Base-by-base conservation (phyloP, 2,113 vertebrate genomes). In the Scomber colias region DNA sequence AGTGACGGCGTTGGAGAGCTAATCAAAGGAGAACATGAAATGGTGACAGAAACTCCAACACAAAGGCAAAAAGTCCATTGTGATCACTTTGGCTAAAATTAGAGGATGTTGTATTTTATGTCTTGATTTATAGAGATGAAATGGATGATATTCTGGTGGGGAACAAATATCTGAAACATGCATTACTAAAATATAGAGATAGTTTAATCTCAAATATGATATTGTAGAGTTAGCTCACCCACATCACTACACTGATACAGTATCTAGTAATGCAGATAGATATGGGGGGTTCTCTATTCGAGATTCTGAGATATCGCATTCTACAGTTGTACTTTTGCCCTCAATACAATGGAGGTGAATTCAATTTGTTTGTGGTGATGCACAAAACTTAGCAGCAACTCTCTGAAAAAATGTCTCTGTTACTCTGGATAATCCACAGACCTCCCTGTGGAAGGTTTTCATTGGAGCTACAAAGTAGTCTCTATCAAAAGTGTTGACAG, bases 21-120 rank as follows among this genome's bases (percentile, higher is more conserved):
- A 77, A 79, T 76, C 63, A 77, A 68, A 72, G 1, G 61, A 49
- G 61, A 49, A 40, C 49, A 65, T 35, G 44, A 11, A 56, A 50
- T 5, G 0, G 14, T 12, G 9, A 11, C 17, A 66, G 57, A 59
- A 56, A 12, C 21, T 11, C 4, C 1, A 5, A 55, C 53, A 31
- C 21, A 54, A 19, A 27, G 57, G 76, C 51, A 44, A 24, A 48
- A 69, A 9, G 50, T 51, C 13, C 27, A 12, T 11, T 5, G 3
- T 16, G 35, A 55, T 56, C 15, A 11, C 27, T 27, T 15, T 5
- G 15, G 45, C 54, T 77, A 71, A 48, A 55, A 40, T 63, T 61
- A 62, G 67, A 71, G 4, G 4, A 44, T 17, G 15, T 5, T 13
- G 10, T n/a, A 19, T 40, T 44, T 54, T 4, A 35, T 13, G 11